Base-by-base conservation (phyloP, 2,888 invertebrate genomes). In the Thymelicus acteon region DNA sequence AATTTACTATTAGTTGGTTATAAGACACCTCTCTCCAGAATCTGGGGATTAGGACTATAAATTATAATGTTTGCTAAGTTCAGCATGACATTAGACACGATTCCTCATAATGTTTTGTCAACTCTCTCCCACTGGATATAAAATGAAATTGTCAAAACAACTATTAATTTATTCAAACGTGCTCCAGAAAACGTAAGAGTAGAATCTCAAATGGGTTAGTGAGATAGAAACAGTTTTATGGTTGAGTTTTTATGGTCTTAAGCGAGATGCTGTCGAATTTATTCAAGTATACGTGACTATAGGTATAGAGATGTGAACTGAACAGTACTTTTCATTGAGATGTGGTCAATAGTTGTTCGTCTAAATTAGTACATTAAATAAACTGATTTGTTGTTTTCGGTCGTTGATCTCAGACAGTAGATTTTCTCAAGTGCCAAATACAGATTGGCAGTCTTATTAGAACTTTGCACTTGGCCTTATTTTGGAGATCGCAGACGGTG, bases 91-190 rank as follows among this genome's bases (percentile, higher is more conserved):
- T 54, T 10, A 12, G 54, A 6, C 12, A 24, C 54, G 5, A 54
- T 1, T 54, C n/a, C 24, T 54, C 24, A 24, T 54, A 24, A 24
- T 24, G 24, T 24, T 54, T 8, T 54, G 10, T 24, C 24, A 54
- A 10, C 54, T 24, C 54, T 54, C 54, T 24, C 54, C 24, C 19
- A 24, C 54, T 54, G 24, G 54, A 54, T 19, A 54, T 54, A 54
- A 54, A 54, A 54, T 54, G 54, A 54, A 54, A 54, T 24, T 19
- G 54, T 24, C 54, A 10, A 54, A 54, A 54, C 24, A 54, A 54
- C 54, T 54, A 54, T 54, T 54, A 24, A 54, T 54, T 54, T 54
- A 54, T 54, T 54, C 54, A 54, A 54, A 54, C 54, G 54, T 54
- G 54, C 54, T 54, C 54, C 24, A 24, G 54, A 54, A 54, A 54